Evolutionary conservation across 1,140 invertebrate genomes (phyloP).

Genomic region (Leptoteleia sp.): DNA sequence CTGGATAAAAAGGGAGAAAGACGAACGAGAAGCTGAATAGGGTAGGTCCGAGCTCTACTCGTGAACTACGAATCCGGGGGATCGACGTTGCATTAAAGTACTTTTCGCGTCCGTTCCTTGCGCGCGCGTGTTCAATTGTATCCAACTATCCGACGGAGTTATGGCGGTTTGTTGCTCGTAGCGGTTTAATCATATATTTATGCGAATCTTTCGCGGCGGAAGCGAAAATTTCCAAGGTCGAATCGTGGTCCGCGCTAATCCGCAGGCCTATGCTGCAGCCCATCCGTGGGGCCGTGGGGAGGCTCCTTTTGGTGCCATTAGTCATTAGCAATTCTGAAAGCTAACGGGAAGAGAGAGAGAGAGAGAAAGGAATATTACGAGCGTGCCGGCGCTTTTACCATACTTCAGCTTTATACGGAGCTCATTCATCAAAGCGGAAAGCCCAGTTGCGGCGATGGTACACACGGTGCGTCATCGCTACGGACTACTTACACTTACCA

Average conservation of each 20-base stretch:
- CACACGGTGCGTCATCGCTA: conserved; percentile 45
- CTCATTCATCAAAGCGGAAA: conserved; percentile 73
- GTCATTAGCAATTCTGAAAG: conserved; percentile 74
- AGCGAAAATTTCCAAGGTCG: conserved; percentile 33
- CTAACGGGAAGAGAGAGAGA: too few species aligned
- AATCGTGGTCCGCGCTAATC: conserved; percentile 57
- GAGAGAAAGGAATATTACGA: conserved; percentile 69
- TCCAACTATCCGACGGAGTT: background rate
- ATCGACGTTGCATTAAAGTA: conserved; percentile 78
- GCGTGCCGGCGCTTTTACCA: conserved; percentile 66
- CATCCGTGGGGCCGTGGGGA: too few species aligned
- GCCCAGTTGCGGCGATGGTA: conserved; percentile 58
- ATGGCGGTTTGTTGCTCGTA: conserved; percentile 41
- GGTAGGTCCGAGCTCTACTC: conserved; percentile 73
- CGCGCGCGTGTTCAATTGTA: background rate
- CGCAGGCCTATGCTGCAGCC: conserved; percentile 40
- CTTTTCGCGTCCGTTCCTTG: conserved; percentile 69
- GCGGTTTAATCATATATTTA: conserved; percentile 45
- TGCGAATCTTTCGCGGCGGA: conserved; percentile 20
- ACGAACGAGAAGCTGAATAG: conserved; percentile 6
- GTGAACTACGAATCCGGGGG: conserved; percentile 68
- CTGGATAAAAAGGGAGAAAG: conserved; percentile 42
- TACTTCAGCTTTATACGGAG: conserved; percentile 70
- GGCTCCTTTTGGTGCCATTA: conserved; percentile 69
- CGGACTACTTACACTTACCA: conserved; percentile 67